phyloP scores from a whole-genome alignment of 2,113 vertebrate genomes.

The Daboia siamensis region DNA sequence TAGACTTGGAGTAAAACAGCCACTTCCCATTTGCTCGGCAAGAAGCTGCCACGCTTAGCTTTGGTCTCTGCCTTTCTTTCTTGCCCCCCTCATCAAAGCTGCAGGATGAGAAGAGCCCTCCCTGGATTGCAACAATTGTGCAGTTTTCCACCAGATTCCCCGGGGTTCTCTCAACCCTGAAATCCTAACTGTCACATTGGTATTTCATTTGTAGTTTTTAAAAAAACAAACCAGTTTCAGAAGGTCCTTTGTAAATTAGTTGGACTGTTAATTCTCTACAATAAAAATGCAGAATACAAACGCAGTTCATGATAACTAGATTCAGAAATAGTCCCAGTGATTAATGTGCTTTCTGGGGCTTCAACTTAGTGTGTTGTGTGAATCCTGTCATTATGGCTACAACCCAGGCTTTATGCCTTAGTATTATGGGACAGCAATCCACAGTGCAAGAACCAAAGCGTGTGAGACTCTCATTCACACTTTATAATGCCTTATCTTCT shows the following conservation, averaged over 20 bases:
- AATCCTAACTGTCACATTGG: background rate
- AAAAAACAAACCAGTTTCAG: background rate
- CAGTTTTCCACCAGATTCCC: no score
- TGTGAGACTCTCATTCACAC: no score
- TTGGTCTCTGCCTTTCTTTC: constrained; percentile 34
- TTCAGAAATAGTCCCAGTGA: background rate
- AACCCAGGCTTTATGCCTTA: background rate
- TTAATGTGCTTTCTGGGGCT: background rate
- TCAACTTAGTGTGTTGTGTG: background rate
- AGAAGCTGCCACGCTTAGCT: constrained; percentile 20
- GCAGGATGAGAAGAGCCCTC: fast-evolving
- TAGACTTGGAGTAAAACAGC: constrained; percentile 51
- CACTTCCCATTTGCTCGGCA: constrained; percentile 36
- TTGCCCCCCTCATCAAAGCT: constrained; percentile 36
- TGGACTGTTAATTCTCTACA: background rate
- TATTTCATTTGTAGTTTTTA: background rate
- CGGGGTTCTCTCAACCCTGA: background rate
- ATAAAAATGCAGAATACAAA: background rate
- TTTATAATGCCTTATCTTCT: background rate
- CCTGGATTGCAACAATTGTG: background rate
- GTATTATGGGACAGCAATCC: background rate
- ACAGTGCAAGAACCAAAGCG: no score
- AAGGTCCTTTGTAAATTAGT: background rate
- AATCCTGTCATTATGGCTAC: background rate
- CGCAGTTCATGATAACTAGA: background rate